Evolutionary conservation across 2,797 vertebrate genomes (phyloP).

Genomic region (Nasua narica): DNA sequence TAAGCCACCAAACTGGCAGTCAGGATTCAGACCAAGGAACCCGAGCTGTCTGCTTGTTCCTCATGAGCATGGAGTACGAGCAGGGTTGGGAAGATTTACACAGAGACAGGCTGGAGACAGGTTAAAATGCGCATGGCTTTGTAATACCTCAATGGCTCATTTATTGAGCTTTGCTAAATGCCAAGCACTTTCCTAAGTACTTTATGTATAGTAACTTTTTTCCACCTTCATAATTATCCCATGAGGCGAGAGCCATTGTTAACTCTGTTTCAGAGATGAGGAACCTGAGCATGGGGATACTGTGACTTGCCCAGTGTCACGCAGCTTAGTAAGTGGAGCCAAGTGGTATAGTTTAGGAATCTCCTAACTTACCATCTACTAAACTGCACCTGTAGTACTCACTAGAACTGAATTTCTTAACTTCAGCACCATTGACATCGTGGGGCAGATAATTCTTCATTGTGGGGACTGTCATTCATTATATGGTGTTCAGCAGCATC

Average conservation of each 20-base stretch:
- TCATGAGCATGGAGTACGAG: neutral
- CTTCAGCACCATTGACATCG: neutral
- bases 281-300: neutral
- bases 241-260: neutral
- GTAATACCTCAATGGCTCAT: neutral
- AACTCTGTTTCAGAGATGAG: neutral
- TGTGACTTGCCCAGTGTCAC: neutral
- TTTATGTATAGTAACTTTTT: neutral
- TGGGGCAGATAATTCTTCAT: neutral
- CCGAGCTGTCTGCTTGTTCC: neutral
- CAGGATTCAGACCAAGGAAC: neutral
- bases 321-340: neutral
- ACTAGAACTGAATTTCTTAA: neutral
- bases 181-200: neutral
- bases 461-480: neutral
- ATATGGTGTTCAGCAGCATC: neutral
- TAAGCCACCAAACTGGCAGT: neutral
- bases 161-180: neutral
- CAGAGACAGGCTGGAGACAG: neutral
- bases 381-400: neutral
- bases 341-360: neutral
- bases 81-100: neutral
- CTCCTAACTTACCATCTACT: neutral
- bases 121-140: neutral
- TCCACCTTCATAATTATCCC: neutral